Evolutionary conservation across 2,888 invertebrate species (phyloP).

Genomic region (Alloplasta piceator): DNA sequence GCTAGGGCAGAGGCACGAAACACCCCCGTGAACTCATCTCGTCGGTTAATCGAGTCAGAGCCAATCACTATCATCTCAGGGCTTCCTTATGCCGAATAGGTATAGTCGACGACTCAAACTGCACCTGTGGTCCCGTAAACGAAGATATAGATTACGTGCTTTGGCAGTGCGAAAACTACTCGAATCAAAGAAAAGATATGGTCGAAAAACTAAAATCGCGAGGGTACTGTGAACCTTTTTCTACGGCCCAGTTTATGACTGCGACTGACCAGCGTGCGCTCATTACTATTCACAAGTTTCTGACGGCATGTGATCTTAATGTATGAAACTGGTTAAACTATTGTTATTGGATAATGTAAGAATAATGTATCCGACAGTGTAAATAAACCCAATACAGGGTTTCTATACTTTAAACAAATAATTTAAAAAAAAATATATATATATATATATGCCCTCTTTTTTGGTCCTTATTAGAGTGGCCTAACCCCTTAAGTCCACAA

Average conservation of each 20-base stretch:
- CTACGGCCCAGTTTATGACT: neutral
- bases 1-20: neutral
- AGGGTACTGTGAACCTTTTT: neutral
- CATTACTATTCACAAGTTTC: neutral
- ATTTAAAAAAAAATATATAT: neutral
- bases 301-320: neutral
- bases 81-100: constrained; percentile 20
- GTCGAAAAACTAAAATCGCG: constrained; percentile 2
- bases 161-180: constrained; percentile 15
- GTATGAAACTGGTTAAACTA: neutral
- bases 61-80: constrained; percentile 21
- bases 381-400: constrained; percentile 4
- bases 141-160: constrained; percentile 30
- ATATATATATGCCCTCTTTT: too few species aligned
- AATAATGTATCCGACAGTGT: neutral
- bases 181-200: neutral
- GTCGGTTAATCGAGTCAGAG: constrained; percentile 27
- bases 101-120: constrained; percentile 10
- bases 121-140: neutral
- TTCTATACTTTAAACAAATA: neutral
- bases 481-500: too few species aligned
- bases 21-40: constrained; percentile 13
- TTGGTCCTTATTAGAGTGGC: too few species aligned
- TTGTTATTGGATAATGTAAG: neutral
- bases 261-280: neutral